Conservation (phyloP, 2,113 vertebrate genomes). For the Phalacrocorax pelagicus region DNA sequence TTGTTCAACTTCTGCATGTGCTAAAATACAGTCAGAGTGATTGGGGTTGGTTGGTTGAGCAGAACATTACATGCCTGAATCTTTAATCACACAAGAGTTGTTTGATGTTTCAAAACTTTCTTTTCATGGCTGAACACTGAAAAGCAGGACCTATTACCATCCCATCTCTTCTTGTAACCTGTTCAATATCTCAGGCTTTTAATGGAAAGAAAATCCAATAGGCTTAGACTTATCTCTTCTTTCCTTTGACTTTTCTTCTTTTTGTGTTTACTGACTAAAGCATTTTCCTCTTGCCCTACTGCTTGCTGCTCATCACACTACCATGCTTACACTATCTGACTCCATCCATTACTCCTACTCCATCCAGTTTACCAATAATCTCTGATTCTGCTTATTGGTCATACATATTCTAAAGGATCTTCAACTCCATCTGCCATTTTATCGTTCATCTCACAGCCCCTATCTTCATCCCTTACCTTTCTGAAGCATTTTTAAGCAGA, state of each 20-base stretch:
- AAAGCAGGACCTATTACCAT: background rate
- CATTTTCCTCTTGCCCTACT: background rate
- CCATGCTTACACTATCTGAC: background rate
- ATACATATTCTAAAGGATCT: background rate
- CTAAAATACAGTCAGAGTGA: background rate
- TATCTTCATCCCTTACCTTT: background rate
- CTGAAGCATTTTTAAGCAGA: background rate
- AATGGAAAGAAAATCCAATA: background rate
- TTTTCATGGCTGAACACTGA: background rate
- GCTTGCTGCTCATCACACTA: background rate
- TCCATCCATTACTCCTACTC: background rate
- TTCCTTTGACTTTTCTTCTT: background rate
- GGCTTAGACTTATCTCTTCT: background rate
- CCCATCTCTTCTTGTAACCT: background rate
- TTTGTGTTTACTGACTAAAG: background rate
- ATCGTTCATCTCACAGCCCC: background rate
- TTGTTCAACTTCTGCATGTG: background rate
- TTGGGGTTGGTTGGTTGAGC: background rate
- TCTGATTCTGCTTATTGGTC: background rate
- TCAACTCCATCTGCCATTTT: background rate
- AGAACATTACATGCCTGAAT: background rate
- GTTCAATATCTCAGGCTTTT: background rate
- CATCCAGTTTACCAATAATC: background rate
- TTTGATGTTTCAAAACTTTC: background rate
- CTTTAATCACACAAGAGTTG: background rate